phyloP scores from a whole-genome alignment of 2,797 vertebrate genomes.

The Leucoraja ocellata region DNA sequence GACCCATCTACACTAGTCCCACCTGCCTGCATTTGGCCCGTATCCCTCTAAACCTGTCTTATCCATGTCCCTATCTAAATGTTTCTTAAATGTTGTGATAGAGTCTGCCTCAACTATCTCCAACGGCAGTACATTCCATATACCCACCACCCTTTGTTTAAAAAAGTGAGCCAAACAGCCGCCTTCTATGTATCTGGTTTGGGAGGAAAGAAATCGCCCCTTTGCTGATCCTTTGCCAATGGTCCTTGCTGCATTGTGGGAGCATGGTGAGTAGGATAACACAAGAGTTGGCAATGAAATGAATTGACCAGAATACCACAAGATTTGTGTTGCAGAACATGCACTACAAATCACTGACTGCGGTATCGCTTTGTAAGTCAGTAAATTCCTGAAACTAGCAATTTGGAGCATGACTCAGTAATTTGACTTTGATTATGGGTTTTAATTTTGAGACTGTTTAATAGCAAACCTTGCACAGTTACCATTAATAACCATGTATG shows the following conservation, averaged over 20 bases:
- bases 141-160: too few species aligned
- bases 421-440: conserved; percentile 2
- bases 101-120: too few species aligned
- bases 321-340: background rate
- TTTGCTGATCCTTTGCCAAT: background rate
- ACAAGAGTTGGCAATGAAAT: background rate
- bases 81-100: too few species aligned
- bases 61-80: too few species aligned
- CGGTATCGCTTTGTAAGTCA: background rate
- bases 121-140: too few species aligned
- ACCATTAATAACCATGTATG: background rate
- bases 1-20: too few species aligned
- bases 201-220: background rate
- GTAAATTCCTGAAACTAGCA: conserved; percentile 11
- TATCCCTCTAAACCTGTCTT: too few species aligned
- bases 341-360: background rate
- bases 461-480: background rate
- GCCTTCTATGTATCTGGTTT: background rate
- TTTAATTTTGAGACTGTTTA: conserved; percentile 32
- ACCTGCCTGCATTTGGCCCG: too few species aligned
- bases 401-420: conserved; percentile 15
- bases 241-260: background rate
- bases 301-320: background rate
- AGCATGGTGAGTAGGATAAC: too few species aligned
- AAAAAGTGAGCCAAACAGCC: too few species aligned